Percentiles rank a stretch among this genome's conserved stretches.
These are phyloP conservation scores for Ctenopoma kingsleyae DNA, from an alignment of 2,797 vertebrate species.

Conservation along the genomic window DNA sequence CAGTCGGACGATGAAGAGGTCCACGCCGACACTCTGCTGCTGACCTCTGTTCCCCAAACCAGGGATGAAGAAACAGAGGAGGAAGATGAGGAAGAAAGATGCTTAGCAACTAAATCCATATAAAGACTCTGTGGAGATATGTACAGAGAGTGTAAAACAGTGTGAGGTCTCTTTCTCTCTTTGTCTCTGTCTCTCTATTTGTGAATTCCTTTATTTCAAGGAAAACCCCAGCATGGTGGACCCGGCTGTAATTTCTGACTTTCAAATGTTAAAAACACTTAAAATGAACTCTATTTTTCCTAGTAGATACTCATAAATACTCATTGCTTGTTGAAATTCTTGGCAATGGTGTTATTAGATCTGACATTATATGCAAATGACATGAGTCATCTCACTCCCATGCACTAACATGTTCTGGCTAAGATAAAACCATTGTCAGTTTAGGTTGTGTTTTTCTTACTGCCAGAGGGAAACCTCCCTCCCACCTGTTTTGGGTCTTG, in stretches of 20 bases:
- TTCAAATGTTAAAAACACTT: slow-evolving; percentile 4
- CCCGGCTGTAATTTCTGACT: slow-evolving; percentile 37
- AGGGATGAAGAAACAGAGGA: slow-evolving; percentile 80
- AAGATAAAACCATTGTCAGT: neutral
- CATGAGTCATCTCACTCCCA: neutral
- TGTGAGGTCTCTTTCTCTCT: neutral
- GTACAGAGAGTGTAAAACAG: neutral
- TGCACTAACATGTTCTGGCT: slow-evolving; percentile 19
- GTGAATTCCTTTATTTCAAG: slow-evolving; percentile 16
- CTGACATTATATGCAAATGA: neutral
- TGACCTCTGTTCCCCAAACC: slow-evolving; percentile 69
- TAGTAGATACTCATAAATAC: neutral
- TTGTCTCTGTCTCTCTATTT: slow-evolving; percentile 2
- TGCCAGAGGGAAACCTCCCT: slow-evolving; percentile 9
- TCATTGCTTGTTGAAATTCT: neutral
- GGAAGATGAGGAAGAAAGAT: slow-evolving; percentile 69
- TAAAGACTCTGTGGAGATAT: slow-evolving; percentile 39
- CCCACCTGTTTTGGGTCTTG: neutral
- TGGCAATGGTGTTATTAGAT: neutral
- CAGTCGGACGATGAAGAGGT: slow-evolving; percentile 92
- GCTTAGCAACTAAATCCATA: slow-evolving; percentile 43
- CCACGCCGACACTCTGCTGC: slow-evolving; percentile 84
- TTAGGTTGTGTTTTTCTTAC: neutral
- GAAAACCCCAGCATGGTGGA: slow-evolving; percentile 55
- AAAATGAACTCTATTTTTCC: slow-evolving; percentile 15